Percentiles rank a stretch among this genome's conserved stretches.
phyloP scores from a whole-genome alignment of 1,140 invertebrate species.

The Tenebrio molitor region DNA sequence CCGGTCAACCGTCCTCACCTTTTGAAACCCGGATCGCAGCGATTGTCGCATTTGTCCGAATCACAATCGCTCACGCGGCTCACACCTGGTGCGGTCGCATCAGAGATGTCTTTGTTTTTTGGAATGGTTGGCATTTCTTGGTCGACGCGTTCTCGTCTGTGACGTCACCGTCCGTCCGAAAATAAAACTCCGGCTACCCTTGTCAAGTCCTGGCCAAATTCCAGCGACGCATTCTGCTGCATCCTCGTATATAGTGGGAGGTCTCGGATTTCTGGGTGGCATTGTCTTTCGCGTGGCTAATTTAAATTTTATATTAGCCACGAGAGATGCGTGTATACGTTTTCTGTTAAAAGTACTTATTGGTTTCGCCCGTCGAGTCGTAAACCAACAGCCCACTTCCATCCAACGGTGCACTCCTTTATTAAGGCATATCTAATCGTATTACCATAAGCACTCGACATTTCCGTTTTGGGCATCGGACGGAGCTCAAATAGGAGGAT shows the following conservation, averaged over 20 bases:
- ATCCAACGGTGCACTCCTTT: slow-evolving; percentile 34
- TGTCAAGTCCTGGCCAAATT: slow-evolving; percentile 18
- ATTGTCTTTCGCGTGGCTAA: slow-evolving; percentile 41
- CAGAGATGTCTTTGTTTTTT: too few relatives aligned
- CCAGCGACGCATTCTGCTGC: slow-evolving; percentile 11
- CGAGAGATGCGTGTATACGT: slow-evolving; percentile 23
- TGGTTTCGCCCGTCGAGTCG: slow-evolving; percentile 31
- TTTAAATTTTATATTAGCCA: slow-evolving; percentile 43
- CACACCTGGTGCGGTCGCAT: too few relatives aligned
- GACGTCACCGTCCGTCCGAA: background rate
- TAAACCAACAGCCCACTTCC: slow-evolving; percentile 39
- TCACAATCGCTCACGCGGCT: too few relatives aligned
- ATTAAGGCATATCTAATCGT: slow-evolving; percentile 40
- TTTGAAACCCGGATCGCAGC: too few relatives aligned
- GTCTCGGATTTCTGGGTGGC: slow-evolving; percentile 40
- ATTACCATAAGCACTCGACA: slow-evolving; percentile 30
- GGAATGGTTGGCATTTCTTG: too few relatives aligned
- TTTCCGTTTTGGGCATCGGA: slow-evolving; percentile 8
- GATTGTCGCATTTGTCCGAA: too few relatives aligned
- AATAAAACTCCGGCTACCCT: background rate
- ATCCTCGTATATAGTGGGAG: slow-evolving; percentile 19
- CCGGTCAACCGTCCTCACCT: too few relatives aligned
- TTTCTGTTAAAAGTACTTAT: slow-evolving; percentile 44
- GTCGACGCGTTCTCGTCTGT: too few relatives aligned
- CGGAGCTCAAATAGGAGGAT: too few relatives aligned